Base-by-base conservation (phyloP, 2,113 vertebrate species). In the Petrocephalus microphthalmus region DNA sequence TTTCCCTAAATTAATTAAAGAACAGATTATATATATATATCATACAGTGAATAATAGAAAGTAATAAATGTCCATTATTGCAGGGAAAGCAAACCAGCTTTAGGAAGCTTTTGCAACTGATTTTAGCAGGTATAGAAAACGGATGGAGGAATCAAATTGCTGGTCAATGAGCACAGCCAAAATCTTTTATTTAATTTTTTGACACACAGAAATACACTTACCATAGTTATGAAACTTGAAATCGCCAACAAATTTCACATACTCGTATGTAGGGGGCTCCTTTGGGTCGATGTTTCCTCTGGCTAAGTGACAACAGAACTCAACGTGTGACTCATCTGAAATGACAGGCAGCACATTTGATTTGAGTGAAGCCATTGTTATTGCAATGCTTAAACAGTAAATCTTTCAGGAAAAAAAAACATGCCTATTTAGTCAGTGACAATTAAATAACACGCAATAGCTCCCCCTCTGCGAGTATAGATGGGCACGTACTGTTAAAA, bases 281-380 rank as follows among this genome's bases (percentile, higher is more conserved):
- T 94, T 95, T 54, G 93, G 93, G 90, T 96, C 93, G 86, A 95
- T 92, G 89, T 95, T 95, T 90, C 97, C 96, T 96, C 96, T 95
- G 92, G 95, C 96, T 92, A 99, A 94, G 94, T 98, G 97, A 94
- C 98, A 99, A 93, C 96, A 98, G 93, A 99, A 99, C 87, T 99
- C 97, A 90, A 97, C 92, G 90, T 96, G 96, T 37, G 94, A 95
- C 91, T 96, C 97, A 20, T 90, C 96, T 98, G 91, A 94, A 93
- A 51, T 90, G 93, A 90, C 29, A 89, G 47, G 52, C 33, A 88
- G 25, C 33, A 15, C 47, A 67, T 47, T 52, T 52, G 20, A 49
- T 42, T 42, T n/a, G 81, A 42, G 37, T 29, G 71, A 78, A 78
- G 71, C 33, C 71, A 42, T 19, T 42, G 71, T 42, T 78, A 33